Evolutionary conservation across 2,888 invertebrate genomes (phyloP).

Genomic region (Argyresthia goedartella): DNA sequence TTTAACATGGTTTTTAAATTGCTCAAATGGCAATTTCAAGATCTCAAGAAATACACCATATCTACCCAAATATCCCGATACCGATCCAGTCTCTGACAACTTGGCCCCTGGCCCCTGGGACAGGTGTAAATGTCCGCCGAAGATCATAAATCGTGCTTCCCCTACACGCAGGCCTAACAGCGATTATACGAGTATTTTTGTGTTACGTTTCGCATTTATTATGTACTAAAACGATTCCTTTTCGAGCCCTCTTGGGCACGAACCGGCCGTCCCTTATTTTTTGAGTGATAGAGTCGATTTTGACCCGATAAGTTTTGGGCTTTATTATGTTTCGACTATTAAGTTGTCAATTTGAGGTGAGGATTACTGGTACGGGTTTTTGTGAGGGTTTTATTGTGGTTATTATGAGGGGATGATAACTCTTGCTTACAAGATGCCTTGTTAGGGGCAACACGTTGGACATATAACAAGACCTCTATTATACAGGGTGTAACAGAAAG

Average conservation of each 20-base stretch:
- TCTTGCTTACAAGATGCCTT: no score
- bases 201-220: constrained; percentile 31
- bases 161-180: constrained; percentile 7
- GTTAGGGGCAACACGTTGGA: no score
- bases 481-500: no score
- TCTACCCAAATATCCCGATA: no score
- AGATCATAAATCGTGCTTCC: constrained; percentile 15
- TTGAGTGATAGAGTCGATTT: background rate
- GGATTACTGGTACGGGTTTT: background rate
- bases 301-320: background rate
- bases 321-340: background rate
- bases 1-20: no score
- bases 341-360: constrained; percentile 1
- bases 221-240: constrained; percentile 25
- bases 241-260: background rate
- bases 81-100: background rate
- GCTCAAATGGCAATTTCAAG: no score
- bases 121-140: constrained; percentile 5
- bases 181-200: constrained; percentile 23
- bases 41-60: no score
- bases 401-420: no score
- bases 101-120: background rate
- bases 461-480: no score
- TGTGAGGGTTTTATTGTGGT: no score
- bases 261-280: background rate